Evolutionary conservation across 2,888 invertebrate genomes (phyloP).

Genomic region (Baccha elongata): DNA sequence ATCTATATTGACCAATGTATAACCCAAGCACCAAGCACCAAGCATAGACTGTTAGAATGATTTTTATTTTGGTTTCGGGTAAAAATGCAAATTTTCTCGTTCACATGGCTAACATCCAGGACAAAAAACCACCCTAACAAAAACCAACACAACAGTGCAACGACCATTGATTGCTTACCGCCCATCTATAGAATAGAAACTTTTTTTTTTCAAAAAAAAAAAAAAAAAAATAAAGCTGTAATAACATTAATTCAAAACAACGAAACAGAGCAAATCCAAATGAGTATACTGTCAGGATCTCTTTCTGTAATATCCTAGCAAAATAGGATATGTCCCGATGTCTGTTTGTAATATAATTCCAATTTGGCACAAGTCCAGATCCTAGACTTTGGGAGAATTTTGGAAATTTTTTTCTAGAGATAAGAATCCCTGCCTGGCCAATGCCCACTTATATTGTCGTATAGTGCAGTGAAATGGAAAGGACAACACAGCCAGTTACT

Average conservation of each 20-base stretch:
- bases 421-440: conserved; percentile 42
- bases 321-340: conserved; percentile 67
- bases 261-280: conserved; percentile 63
- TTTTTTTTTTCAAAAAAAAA: conserved; percentile 17
- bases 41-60: conserved; percentile 30
- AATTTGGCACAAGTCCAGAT: conserved; percentile 71
- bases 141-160: conserved; percentile 2
- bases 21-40: background rate
- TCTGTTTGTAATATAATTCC: conserved; percentile 73
- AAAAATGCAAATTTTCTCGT: conserved; percentile 60
- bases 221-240: conserved; percentile 33
- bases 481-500: conserved; percentile 57
- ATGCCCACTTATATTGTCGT: conserved; percentile 22
- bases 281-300: conserved; percentile 65
- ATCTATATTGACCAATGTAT: background rate
- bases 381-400: conserved; percentile 53
- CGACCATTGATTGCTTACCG: conserved; percentile 39
- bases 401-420: conserved; percentile 43
- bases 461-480: conserved; percentile 47
- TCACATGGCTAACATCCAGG: conserved; percentile 17
- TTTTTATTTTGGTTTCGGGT: conserved; percentile 46
- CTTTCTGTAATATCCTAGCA: conserved; percentile 52
- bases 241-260: conserved; percentile 73
- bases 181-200: conserved; percentile 27
- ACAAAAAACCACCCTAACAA: background rate